Evolutionary conservation across 2,888 invertebrate species (phyloP), one percentile per base, ranked within the genome.

Genomic region (Schizaphis graminum): DNA sequence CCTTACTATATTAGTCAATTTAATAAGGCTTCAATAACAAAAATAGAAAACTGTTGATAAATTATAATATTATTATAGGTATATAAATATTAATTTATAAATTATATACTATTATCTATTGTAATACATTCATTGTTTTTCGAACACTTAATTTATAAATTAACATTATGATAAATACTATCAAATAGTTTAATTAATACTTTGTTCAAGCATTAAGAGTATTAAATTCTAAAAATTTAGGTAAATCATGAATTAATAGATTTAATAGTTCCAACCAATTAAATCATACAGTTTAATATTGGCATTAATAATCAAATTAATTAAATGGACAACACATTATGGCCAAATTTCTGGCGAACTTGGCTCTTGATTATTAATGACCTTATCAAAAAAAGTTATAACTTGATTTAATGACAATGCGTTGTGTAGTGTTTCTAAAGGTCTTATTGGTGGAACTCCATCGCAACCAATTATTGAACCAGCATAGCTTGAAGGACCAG

Each of bases 391-490:
- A 96, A 99, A 99, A 88, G 96, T 96, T 96, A 99, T 99, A 95
- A 99, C 96, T 96, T 99, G 99, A 87, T 98, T 97, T 95, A 99
- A 96, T 91, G 99, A 99, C 95, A 99, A 96, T 90, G 99, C 98
- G 96, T 99, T 99, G 97, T 99, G 99, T 94, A 99, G 96, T 10
- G 99, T 99, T 96, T 99, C 99, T 96, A 99, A 96, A 3, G 99
- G 99, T 61, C 99, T 97, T 95, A 99, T 98, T 2, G 99, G 98
- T 53, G 99, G 99, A 95, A 99, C 99, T 94, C 98, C 98, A 95
- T 98, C 98, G 96, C 98, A 98, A 61, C 98, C 98, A 96, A 98
- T 98, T 96, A 98, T 97, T 93, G 97, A 98, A 98, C 98, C 98
- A 96, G 98, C 97, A 57, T 96, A 96, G 95, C 97, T 97, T 28